phyloP scores from a whole-genome alignment of 1,140 invertebrate genomes.

The Glomeris maerens region DNA sequence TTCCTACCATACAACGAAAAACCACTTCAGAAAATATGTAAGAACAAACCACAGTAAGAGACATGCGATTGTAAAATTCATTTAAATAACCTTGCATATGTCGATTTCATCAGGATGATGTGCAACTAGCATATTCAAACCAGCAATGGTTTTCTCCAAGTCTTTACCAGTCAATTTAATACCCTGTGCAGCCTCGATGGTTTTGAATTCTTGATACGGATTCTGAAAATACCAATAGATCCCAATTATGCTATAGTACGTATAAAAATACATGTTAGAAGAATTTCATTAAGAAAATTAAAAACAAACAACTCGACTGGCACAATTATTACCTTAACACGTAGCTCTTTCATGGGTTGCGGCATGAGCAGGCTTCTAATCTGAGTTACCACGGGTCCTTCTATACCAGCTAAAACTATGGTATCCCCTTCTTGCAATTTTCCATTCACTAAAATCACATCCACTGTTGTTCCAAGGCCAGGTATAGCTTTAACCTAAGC shows the following conservation, averaged over 20 bases:
- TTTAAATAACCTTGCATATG: constrained; percentile 43
- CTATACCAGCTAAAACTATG: constrained; percentile 88
- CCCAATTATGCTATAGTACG: neutral
- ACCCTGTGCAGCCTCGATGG: constrained; percentile 89
- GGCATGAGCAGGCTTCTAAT: constrained; percentile 95
- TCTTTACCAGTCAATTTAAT: constrained; percentile 93
- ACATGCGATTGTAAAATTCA: constrained; percentile 9
- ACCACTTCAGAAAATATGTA: too few species aligned
- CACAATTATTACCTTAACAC: constrained; percentile 71
- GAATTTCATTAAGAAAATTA: neutral
- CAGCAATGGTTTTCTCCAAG: constrained; percentile 92
- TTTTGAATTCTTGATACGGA: constrained; percentile 89
- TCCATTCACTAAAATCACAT: constrained; percentile 96
- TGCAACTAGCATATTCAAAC: constrained; percentile 73
- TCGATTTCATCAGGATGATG: constrained; percentile 89
- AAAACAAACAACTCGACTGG: neutral
- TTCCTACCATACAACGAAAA: constrained; percentile 36
- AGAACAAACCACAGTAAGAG: too few species aligned
- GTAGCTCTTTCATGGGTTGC: constrained; percentile 90
- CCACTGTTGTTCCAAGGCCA: constrained; percentile 95
- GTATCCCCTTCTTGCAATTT: constrained; percentile 81
- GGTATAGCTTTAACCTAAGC: constrained; percentile 80
- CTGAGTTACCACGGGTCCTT: constrained; percentile 95
- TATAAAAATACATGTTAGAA: constrained; percentile 10
- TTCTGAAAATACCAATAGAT: constrained; percentile 45